These are phyloP conservation scores for Synergus itoensis DNA, from an alignment of 2,888 invertebrate species.

Conservation along the genomic window DNA sequence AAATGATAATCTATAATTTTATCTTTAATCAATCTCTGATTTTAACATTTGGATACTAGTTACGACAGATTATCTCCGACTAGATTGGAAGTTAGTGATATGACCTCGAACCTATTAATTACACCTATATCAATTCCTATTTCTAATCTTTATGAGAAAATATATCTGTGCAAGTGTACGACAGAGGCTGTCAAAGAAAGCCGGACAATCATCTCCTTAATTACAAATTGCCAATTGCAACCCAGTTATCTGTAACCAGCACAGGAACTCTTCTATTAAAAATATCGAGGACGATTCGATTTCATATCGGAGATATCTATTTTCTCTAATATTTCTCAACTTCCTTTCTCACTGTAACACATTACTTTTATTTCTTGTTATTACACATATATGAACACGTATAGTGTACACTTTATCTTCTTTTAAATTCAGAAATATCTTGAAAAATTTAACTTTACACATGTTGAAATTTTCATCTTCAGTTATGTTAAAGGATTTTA, in stretches of 20 bases:
- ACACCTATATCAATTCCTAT: background rate
- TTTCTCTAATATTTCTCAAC: slow-evolving; percentile 8
- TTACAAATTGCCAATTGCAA: slow-evolving; percentile 35
- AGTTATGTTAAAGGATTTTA: too few species aligned
- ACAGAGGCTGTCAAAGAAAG: slow-evolving; percentile 21
- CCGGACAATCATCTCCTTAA: slow-evolving; percentile 29
- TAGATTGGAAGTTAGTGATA: background rate
- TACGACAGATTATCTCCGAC: background rate
- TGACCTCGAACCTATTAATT: slow-evolving; percentile 6
- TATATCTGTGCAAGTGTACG: background rate
- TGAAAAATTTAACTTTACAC: too few species aligned
- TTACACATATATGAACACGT: background rate
- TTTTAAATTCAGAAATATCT: too few species aligned
- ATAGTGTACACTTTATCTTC: too few species aligned
- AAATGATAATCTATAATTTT: background rate
- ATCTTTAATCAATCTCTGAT: slow-evolving; percentile 3
- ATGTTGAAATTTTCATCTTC: too few species aligned
- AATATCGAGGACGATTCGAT: slow-evolving; percentile 5
- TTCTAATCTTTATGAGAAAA: background rate
- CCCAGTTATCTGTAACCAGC: slow-evolving; percentile 1
- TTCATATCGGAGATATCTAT: background rate
- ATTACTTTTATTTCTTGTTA: background rate
- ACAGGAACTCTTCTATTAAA: slow-evolving; percentile 19
- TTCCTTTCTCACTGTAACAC: background rate
- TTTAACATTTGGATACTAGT: background rate